Evolutionary conservation across 2,113 vertebrate species (phyloP).

Genomic region (Heteronetta atricapilla): DNA sequence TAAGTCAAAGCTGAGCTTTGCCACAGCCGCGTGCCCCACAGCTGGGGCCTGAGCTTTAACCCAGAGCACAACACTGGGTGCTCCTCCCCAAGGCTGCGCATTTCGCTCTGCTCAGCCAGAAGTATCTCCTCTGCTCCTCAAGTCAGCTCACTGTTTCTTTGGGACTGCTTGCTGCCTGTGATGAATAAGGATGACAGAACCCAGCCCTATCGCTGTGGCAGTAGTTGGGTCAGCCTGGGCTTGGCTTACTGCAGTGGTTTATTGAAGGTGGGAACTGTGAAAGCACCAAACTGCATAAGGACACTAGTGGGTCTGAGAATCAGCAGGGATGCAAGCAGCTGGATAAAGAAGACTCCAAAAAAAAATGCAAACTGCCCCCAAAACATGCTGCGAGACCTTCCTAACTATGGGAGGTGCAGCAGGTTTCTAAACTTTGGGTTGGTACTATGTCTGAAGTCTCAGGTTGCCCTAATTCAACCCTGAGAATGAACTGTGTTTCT

Average conservation of each 20-base stretch:
- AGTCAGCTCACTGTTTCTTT: not conserved
- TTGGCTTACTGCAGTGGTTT: not conserved
- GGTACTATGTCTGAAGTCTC: not conserved
- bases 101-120: not conserved
- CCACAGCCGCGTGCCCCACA: rapidly evolving
- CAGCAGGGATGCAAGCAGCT: not conserved
- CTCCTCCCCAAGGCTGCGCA: not conserved
- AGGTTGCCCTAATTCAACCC: not conserved
- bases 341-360: not conserved
- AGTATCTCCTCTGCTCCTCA: not conserved
- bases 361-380: not conserved
- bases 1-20: not conserved
- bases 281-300: not conserved
- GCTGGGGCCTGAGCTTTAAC: not conserved
- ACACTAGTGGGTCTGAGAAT: not conserved
- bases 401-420: not conserved
- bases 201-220: not conserved
- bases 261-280: not conserved
- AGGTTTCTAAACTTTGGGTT: not conserved
- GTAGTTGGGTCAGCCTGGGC: not conserved
- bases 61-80: not conserved
- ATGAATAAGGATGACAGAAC: not conserved
- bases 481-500: not conserved
- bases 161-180: rapidly evolving
- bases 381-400: not conserved